Conservation (phyloP, 2,888 invertebrate genomes). For the Falcaria lacertinaria region DNA sequence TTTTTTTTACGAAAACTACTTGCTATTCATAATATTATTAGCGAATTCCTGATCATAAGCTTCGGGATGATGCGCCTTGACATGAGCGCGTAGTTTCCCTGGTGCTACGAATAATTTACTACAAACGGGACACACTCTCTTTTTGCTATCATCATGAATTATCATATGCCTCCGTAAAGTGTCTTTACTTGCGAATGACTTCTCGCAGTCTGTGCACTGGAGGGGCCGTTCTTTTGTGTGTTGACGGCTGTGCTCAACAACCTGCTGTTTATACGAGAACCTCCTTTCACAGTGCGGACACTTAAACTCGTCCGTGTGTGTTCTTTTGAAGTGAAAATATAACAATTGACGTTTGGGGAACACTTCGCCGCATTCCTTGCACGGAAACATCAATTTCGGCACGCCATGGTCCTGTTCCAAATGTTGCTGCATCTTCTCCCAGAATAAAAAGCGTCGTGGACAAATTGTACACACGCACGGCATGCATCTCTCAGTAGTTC, state of each 20-base stretch:
- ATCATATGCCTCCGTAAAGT: not conserved
- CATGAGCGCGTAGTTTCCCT: not conserved
- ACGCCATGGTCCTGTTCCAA: constrained; percentile 19
- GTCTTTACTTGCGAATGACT: not conserved
- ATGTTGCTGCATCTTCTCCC: constrained; percentile 21
- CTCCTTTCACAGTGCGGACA: constrained; percentile 20
- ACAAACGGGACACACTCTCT: not conserved
- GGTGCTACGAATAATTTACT: not conserved
- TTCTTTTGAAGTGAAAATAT: constrained; percentile 21
- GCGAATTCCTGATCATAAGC: constrained; percentile 11
- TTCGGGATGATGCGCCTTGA: constrained; percentile 14
- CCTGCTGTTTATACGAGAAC: constrained; percentile 11
- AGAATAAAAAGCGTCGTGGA: constrained; percentile 19
- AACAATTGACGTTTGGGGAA: constrained; percentile 16
- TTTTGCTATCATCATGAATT: constrained; percentile 2
- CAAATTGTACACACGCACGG: constrained; percentile 20
- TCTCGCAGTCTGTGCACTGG: not conserved
- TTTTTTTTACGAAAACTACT: too few relatives aligned
- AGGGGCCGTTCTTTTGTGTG: constrained; percentile 7
- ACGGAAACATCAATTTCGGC: constrained; percentile 16
- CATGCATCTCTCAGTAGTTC: constrained; percentile 17
- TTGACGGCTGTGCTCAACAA: constrained; percentile 12
- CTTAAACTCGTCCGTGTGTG: constrained; percentile 20
- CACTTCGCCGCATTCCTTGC: constrained; percentile 20
- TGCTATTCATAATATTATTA: too few relatives aligned